A percentile compares a stretch with the other conserved stretches of the same genome.
Evolutionary conservation across 1,140 invertebrate genomes (phyloP).

Genomic region (Chironomus tepperi): DNA sequence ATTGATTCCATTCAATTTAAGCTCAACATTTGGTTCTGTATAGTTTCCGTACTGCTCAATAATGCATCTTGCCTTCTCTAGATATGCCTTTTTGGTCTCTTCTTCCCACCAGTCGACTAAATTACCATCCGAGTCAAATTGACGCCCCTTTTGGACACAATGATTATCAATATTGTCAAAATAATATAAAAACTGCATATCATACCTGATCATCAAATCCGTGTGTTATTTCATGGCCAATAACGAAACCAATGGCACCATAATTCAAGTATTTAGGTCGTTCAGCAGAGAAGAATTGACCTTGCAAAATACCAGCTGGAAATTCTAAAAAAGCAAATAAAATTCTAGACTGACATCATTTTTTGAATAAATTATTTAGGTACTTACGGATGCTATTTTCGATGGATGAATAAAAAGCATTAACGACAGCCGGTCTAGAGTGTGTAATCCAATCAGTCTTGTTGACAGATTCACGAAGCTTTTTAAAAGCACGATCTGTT

Average conservation of each 20-base stretch:
- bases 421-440: conserved; percentile 67
- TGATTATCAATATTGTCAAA: too few species aligned
- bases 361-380: conserved; percentile 18
- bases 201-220: conserved; percentile 88
- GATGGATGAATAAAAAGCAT: conserved; percentile 73
- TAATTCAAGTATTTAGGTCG: conserved; percentile 87
- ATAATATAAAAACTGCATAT: too few species aligned
- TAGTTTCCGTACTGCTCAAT: conserved; percentile 83
- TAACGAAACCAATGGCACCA: conserved; percentile 84
- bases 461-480: conserved; percentile 66
- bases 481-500: conserved; percentile 66
- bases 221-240: conserved; percentile 91
- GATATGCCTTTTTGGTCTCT: conserved; percentile 63
- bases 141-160: too few species aligned
- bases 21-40: conserved; percentile 45
- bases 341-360: neutral
- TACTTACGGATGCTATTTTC: conserved; percentile 77
- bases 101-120: conserved; percentile 76
- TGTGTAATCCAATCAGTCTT: conserved; percentile 76
- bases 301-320: conserved; percentile 85
- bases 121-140: conserved; percentile 54
- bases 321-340: conserved; percentile 63
- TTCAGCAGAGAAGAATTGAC: conserved; percentile 73
- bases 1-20: conserved; percentile 74
- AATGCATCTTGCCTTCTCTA: conserved; percentile 71